A percentile compares a stretch with the other conserved stretches of the same genome.
phyloP scores from a whole-genome alignment of 2,888 invertebrate genomes.

The Metacarcinus magister region DNA sequence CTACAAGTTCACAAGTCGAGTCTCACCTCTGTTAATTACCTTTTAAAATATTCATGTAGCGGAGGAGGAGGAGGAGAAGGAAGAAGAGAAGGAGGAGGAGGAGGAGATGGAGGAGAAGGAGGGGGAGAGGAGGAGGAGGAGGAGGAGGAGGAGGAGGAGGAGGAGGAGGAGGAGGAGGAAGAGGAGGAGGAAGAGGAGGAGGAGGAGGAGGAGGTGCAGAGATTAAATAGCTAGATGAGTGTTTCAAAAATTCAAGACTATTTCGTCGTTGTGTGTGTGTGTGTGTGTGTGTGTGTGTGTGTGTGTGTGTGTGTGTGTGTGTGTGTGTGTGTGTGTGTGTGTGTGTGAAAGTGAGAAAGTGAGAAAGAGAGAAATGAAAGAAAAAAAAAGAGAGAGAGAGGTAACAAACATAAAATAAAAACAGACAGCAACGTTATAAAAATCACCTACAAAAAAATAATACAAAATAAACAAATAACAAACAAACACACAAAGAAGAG shows the following conservation, averaged over 20 bases:
- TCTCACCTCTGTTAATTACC: neutral
- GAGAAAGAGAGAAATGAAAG: neutral
- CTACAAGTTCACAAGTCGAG: neutral
- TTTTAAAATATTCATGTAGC: neutral
- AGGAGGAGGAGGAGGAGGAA: neutral
- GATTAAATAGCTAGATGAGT: neutral
- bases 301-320: conserved; percentile 26
- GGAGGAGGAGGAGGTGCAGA: neutral
- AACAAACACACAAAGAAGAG: too few species aligned
- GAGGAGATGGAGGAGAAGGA: neutral
- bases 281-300: neutral
- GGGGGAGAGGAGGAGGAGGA: neutral
- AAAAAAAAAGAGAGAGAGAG: neutral
- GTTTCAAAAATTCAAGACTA: neutral
- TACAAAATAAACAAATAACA: too few species aligned
- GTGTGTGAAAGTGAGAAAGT: neutral
- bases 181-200: neutral
- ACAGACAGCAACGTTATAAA: too few species aligned
- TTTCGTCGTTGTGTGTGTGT: neutral
- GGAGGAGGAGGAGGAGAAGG: neutral
- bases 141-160: conserved; percentile 56
- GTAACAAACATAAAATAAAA: too few species aligned
- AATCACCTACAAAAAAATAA: too few species aligned
- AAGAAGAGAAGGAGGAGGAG: neutral
- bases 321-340: conserved; percentile 26